Evolutionary conservation across 2,797 vertebrate genomes (phyloP).

Genomic region (Acanthurus leucopareius): DNA sequence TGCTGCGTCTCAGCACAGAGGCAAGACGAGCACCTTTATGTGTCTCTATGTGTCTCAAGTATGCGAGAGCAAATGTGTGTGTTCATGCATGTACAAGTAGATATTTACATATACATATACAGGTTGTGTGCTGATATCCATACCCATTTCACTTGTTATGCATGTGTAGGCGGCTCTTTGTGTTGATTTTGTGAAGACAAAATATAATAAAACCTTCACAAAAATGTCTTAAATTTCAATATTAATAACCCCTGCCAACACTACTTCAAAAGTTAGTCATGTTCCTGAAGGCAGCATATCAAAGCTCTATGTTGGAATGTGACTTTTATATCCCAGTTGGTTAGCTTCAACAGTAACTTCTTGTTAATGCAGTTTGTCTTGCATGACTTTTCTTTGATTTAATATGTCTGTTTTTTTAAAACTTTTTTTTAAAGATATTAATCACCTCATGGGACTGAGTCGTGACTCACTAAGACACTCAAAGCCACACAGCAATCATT

Average conservation of each 20-base stretch:
- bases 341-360: background rate
- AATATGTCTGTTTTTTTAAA: background rate
- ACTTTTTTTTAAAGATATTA: background rate
- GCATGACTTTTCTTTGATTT: background rate
- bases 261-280: background rate
- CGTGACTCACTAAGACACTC: background rate
- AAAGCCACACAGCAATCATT: constrained; percentile 6
- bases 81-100: constrained; percentile 12
- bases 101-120: constrained; percentile 30
- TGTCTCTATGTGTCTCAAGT: constrained; percentile 1
- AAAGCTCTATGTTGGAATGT: background rate
- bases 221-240: constrained; percentile 3
- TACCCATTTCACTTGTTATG: constrained; percentile 2
- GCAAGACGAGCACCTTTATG: background rate
- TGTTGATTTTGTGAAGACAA: constrained; percentile 18
- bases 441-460: background rate
- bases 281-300: background rate
- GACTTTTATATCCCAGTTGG: background rate
- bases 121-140: constrained; percentile 15
- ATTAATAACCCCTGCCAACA: background rate
- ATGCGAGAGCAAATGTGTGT: constrained; percentile 19
- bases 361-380: background rate
- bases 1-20: constrained; percentile 10
- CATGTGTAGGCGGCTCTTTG: background rate
- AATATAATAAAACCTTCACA: constrained; percentile 31